Evolutionary conservation across 2,888 invertebrate species (phyloP), one percentile per base, ranked within the genome.

Genomic region (Erannis defoliaria): DNA sequence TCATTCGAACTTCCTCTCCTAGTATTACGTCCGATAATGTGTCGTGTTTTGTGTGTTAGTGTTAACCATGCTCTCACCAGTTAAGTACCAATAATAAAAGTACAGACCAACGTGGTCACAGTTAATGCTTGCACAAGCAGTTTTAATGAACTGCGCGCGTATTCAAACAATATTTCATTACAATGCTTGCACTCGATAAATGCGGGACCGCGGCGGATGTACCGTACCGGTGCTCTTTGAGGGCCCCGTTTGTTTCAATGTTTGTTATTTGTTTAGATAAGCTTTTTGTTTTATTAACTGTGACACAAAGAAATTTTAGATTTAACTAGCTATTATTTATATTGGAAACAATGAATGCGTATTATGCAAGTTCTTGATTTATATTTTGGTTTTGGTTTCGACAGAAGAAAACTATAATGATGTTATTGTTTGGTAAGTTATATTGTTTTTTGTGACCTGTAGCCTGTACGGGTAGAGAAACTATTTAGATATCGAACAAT

Each of bases 61-160:
- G n/a, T n/a, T n/a, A n/a, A n/a, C n/a, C 10, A 12, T 31, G 5
- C 1, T 9, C 3, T 1, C 31, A 31, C 1, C 12, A 31, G 31
- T 12, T 4, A n/a, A n/a, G n/a, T n/a, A 8, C 16, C 6, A 6
- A 21, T 43, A 23, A 23, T 1, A 8, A 43, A 1, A 43, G 23
- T 14, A 23, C 6, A 23, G n/a, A 21, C 21, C 26, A 4, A 54
- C 50, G 55, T 42, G 59, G 63, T 53, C 54, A 51, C 31, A 50
- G 48, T 59, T 54, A 59, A 66, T 57, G 66, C 56, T 49, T 12
- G 50, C 42, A 18, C 45, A 58, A 31, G 37, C 66, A 64, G 49
- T 45, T 42, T 43, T 66, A 66, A 68, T 66, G 66, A 68, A 66
- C 63, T 64, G 12, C 53, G 40, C 14, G 21, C 18, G 19, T 40